These are phyloP conservation scores for Casuarius casuarius DNA, from an alignment of 2,113 vertebrate genomes.

Conservation along the genomic window DNA sequence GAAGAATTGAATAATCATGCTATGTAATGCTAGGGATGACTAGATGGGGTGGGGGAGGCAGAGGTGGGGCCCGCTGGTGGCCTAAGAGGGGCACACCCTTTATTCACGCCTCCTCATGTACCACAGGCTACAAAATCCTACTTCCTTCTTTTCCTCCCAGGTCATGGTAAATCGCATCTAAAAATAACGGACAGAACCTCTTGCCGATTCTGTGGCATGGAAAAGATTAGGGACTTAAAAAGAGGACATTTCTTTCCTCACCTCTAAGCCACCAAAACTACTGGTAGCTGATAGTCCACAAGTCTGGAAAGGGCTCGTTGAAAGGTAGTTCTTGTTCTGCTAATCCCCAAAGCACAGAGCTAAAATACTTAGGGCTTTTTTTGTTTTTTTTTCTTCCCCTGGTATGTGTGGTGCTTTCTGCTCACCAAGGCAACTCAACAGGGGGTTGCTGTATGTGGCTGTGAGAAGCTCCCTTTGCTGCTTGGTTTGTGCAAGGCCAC, in stretches of 20 bases:
- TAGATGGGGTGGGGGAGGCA: constrained; percentile 59
- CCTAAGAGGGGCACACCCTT: constrained; percentile 58
- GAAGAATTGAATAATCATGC: constrained; percentile 59
- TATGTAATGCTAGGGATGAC: constrained; percentile 66
- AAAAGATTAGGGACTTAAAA: constrained; percentile 2
- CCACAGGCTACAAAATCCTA: constrained; percentile 71
- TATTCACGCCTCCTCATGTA: constrained; percentile 54
- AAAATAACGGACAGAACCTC: constrained; percentile 56
- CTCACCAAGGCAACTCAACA: background rate
- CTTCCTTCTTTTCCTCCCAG: constrained; percentile 55
- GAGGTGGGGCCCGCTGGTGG: constrained; percentile 45
- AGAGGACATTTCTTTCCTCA: background rate
- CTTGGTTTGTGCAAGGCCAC: background rate
- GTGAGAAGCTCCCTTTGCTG: background rate
- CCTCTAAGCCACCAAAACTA: background rate
- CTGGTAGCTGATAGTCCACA: background rate
- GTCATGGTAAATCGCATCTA: constrained; percentile 50
- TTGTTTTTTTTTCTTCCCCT: background rate
- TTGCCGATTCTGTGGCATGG: constrained; percentile 13
- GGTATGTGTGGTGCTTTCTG: background rate
- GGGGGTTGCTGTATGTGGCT: background rate
- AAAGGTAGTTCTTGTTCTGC: background rate
- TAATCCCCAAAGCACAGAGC: background rate
- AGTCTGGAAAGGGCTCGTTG: background rate
- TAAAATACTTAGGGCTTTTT: background rate